Evolutionary conservation across 2,113 vertebrate species (phyloP), one percentile per base, ranked within the genome.

Genomic region (Acanthisitta chloris): DNA sequence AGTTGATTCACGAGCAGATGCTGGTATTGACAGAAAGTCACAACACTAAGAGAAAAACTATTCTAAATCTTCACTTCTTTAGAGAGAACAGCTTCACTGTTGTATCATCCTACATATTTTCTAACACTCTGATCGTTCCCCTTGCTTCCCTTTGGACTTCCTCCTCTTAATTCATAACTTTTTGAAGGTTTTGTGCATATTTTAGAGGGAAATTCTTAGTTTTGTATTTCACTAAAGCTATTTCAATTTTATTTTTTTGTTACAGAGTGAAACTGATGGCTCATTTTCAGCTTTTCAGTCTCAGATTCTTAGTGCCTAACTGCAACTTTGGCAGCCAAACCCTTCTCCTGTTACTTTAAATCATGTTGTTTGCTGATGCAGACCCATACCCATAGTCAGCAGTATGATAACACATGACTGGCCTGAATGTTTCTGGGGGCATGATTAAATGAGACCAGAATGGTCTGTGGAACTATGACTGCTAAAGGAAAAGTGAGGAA

Each of bases 371-470:
- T 89, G 21, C 10, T 73, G n/a, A 31, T 36, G 58, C 34, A 77
- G 23, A 84, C 4, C 5, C 1, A 1, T 38, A 54, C 33, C 26
- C 3, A 1, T 65, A 33, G 4, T 78, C 33, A 55, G 5, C 4
- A 28, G 3, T 25, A 23, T 58, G 46, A 20, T 1, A 6, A 45
- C 6, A 38, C 17, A 45, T 17, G 34, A 25, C 15, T 43, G 29
- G 6, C 19, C 9, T 1, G 1, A 54, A 72, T 31, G 3, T 31
- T 86, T 81, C 28, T 72, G 34, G 21, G 15, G 6, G 23, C 21
- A 11, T 17, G 4, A 17, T 57, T 74, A 61, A 34, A 7, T 12
- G 26, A 23, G 12, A 76, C 6, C 8, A 72, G 43, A 70, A 73
- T 38, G 7, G 4, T 48, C 46, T 74, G 7, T 57, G n/a, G 10